Percentiles rank a stretch among this genome's conserved stretches.
phyloP scores from a whole-genome alignment of 1,140 invertebrate species.

The Nautilus pompilius region DNA sequence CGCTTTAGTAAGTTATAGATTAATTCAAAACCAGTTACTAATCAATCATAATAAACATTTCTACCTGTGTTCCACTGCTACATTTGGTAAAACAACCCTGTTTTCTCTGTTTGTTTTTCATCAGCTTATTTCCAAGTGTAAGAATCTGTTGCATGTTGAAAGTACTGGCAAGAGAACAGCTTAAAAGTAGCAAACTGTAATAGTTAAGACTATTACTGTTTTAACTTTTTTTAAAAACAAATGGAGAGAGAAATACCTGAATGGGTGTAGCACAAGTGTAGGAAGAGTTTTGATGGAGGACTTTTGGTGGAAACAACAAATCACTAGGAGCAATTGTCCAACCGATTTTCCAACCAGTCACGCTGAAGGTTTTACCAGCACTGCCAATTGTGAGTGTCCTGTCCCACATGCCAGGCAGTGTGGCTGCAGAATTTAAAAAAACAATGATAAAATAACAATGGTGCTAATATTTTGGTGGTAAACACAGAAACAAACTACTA shows the following conservation, averaged over 20 bases:
- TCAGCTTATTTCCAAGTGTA: too few species aligned
- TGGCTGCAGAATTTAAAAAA: constrained; percentile 60
- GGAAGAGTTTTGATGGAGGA: constrained; percentile 91
- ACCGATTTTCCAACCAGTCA: constrained; percentile 84
- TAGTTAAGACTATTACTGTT: too few species aligned
- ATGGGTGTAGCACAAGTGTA: constrained; percentile 85
- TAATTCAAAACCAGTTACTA: too few species aligned
- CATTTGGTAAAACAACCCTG: too few species aligned
- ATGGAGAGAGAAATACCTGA: constrained; percentile 50
- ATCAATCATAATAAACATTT: too few species aligned
- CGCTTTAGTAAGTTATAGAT: too few species aligned
- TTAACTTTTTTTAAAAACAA: too few species aligned
- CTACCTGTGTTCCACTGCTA: too few species aligned
- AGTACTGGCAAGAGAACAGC: too few species aligned
- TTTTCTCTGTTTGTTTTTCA: too few species aligned
- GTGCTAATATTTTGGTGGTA: background rate
- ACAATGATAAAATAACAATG: constrained; percentile 1
- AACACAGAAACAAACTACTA: background rate
- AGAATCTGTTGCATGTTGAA: too few species aligned
- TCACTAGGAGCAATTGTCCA: constrained; percentile 75
- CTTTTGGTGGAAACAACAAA: constrained; percentile 64
- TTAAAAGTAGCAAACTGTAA: too few species aligned
- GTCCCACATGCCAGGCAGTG: constrained; percentile 95
- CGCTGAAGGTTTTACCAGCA: constrained; percentile 96
- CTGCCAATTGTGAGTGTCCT: constrained; percentile 96